phyloP scores from a whole-genome alignment of 2,888 invertebrate species.

The Stenichneumon culpator region DNA sequence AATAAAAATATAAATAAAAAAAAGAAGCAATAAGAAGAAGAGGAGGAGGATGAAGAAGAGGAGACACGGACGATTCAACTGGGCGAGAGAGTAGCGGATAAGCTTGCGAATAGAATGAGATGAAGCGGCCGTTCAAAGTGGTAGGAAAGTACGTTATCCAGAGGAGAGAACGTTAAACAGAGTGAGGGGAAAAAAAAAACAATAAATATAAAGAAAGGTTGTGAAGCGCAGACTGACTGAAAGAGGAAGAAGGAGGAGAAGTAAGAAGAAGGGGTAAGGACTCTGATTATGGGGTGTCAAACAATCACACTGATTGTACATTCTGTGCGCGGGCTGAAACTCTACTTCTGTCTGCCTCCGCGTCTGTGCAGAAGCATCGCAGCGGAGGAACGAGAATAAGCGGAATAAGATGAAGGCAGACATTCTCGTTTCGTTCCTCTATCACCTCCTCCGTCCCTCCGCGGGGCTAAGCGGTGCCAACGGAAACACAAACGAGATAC shows the following conservation, averaged over 20 bases:
- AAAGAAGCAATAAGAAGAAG: conserved; percentile 12
- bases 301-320: conserved; percentile 85
- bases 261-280: conserved; percentile 79
- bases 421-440: conserved; percentile 36
- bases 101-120: conserved; percentile 21
- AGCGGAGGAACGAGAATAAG: conserved; percentile 36
- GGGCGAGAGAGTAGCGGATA: conserved; percentile 50
- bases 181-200: conserved; percentile 67
- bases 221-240: conserved; percentile 39
- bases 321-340: conserved; percentile 77
- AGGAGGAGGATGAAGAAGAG: conserved; percentile 7
- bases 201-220: conserved; percentile 62
- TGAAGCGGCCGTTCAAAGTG: conserved; percentile 69
- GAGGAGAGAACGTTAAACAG: conserved; percentile 61
- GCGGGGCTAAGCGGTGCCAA: conserved; percentile 1
- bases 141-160: conserved; percentile 57
- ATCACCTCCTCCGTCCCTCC: conserved; percentile 21
- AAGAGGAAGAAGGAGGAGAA: conserved; percentile 66
- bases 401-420: conserved; percentile 39
- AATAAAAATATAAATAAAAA: no score
- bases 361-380: conserved; percentile 51
- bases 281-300: conserved; percentile 85
- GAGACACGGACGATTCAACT: conserved; percentile 38
- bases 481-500: conserved; percentile 16
- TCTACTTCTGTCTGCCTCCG: conserved; percentile 67